These are phyloP conservation scores for Rhopilema esculentum DNA, from an alignment of 30 jellyfish, hydroid and myxozoan species.

Conservation along the genomic window DNA sequence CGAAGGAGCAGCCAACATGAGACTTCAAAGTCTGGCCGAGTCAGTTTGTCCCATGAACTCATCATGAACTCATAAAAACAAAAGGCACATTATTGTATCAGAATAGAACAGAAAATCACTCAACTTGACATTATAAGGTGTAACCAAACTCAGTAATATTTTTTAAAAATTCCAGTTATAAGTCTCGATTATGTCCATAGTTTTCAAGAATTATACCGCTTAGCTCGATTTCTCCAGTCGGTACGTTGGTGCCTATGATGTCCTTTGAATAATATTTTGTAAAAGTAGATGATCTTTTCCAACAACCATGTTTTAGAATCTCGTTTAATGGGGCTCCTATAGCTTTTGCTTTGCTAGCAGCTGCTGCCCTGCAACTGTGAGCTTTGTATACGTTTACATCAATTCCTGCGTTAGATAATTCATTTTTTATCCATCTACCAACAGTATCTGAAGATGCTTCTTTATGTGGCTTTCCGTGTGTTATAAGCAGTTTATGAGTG, in stretches of 20 bases:
- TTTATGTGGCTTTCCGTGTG: slow-evolving; percentile 45
- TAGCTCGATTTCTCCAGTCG: neutral
- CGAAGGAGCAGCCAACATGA: slow-evolving; percentile 50
- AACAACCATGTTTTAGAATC: slow-evolving; percentile 23
- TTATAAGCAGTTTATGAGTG: slow-evolving; percentile 33
- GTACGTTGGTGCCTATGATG: neutral
- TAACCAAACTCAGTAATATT: too few species aligned
- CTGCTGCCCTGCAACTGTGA: slow-evolving; percentile 49
- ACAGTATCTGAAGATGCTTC: slow-evolving; percentile 45
- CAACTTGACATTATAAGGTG: too few species aligned
- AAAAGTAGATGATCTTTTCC: neutral
- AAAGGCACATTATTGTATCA: too few species aligned
- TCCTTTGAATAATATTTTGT: slow-evolving; percentile 12
- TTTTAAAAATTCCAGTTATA: too few species aligned
- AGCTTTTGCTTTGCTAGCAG: slow-evolving; percentile 46
- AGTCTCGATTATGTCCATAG: neutral
- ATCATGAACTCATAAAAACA: too few species aligned
- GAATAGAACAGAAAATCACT: too few species aligned
- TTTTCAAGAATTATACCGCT: neutral
- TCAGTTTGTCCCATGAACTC: slow-evolving; percentile 8
- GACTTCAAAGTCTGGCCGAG: slow-evolving; percentile 52
- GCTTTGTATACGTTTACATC: slow-evolving; percentile 30
- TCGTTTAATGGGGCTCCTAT: slow-evolving; percentile 27
- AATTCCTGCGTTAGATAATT: slow-evolving; percentile 35
- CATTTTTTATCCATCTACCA: slow-evolving; percentile 44